These are phyloP conservation scores for Parazoanthus atlanticus DNA, from an alignment of 92 coral and sea anemone genomes.

Conservation along the genomic window DNA sequence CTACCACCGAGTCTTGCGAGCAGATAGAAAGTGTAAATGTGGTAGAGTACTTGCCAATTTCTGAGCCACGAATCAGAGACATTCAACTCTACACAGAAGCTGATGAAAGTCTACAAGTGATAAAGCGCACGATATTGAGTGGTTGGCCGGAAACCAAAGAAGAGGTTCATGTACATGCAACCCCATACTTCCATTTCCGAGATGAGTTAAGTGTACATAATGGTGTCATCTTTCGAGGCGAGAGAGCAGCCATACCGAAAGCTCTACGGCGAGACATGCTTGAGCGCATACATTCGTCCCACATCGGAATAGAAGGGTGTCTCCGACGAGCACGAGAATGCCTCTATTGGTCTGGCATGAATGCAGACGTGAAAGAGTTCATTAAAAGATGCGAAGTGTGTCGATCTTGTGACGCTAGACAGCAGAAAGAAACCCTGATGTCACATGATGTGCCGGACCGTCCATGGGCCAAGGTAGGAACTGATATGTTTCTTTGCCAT, in stretches of 20 bases:
- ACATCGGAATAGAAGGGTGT: background rate
- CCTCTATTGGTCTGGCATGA: background rate
- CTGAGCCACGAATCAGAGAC: conserved; percentile 7
- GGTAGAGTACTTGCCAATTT: conserved; percentile 10
- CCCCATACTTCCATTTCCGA: background rate
- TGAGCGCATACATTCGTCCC: conserved; percentile 1
- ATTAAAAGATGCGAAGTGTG: too few relatives aligned
- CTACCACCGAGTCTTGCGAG: background rate
- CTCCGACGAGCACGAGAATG: background rate
- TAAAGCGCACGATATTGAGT: background rate
- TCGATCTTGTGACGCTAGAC: too few relatives aligned
- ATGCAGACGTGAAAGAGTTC: too few relatives aligned
- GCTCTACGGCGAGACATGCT: background rate
- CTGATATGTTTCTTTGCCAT: background rate
- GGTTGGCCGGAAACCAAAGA: conserved; percentile 14
- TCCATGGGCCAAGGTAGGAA: conserved; percentile 7
- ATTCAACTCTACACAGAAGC: conserved; percentile 22
- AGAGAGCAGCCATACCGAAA: background rate
- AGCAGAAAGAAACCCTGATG: too few relatives aligned
- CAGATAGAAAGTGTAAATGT: background rate
- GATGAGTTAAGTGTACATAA: background rate
- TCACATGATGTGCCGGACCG: background rate
- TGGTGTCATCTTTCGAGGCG: background rate
- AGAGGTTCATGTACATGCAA: background rate
- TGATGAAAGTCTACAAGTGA: conserved; percentile 7